phyloP scores from a whole-genome alignment of 2,797 vertebrate species.

The Epinephelus awoara region DNA sequence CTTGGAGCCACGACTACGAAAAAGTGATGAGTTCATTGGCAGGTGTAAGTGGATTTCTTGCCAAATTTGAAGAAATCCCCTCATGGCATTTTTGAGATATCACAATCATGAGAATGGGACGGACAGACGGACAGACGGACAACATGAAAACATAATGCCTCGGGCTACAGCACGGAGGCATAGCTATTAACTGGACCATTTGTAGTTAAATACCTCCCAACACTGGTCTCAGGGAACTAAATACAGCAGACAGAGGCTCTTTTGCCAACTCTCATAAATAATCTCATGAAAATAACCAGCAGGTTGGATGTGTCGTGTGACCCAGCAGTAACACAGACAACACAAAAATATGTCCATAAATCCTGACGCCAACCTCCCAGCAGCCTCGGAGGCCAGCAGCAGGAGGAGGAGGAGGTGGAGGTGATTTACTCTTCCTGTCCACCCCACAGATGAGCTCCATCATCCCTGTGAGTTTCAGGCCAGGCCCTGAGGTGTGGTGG shows the following conservation, averaged over 20 bases:
- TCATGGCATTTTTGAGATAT: too few relatives aligned
- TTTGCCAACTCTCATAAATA: constrained; percentile 1
- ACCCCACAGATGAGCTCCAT: constrained; percentile 47
- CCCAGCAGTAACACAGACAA: constrained; percentile 20
- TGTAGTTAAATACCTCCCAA: too few relatives aligned
- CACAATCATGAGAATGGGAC: too few relatives aligned
- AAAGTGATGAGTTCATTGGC: too few relatives aligned
- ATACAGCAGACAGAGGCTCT: background rate
- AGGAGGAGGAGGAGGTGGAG: background rate
- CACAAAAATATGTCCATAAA: constrained; percentile 40
- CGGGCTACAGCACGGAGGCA: too few relatives aligned
- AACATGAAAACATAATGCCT: too few relatives aligned
- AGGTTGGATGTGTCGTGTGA: constrained; percentile 8
- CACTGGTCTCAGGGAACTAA: background rate
- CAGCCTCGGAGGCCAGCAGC: background rate
- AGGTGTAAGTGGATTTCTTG: too few relatives aligned
- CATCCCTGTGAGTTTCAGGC: constrained; percentile 22
- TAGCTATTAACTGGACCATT: too few relatives aligned
- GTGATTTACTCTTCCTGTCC: constrained; percentile 37
- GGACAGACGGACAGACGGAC: too few relatives aligned
- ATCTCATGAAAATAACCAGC: constrained; percentile 1
- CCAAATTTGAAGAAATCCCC: too few relatives aligned
- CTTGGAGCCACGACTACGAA: too few relatives aligned
- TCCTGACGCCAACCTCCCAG: constrained; percentile 12
- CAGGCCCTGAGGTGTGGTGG: background rate